Conservation (phyloP, 2,888 invertebrate genomes). For the Netelia fuscicornis region DNA sequence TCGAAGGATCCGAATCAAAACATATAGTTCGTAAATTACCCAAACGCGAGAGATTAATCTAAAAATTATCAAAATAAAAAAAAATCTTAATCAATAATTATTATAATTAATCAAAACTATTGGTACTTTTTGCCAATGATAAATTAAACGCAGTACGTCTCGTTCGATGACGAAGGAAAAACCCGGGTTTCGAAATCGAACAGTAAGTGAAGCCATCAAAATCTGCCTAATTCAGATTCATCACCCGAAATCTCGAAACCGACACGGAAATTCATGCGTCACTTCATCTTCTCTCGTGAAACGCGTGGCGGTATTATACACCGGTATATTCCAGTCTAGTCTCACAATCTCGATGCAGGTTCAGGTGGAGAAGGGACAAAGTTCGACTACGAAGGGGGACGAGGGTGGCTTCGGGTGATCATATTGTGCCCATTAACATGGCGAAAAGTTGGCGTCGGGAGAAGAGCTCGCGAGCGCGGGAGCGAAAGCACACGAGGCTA, state of each 20-base stretch:
- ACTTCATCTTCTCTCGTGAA: neutral
- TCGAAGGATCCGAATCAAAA: too few species aligned
- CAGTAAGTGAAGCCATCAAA: neutral
- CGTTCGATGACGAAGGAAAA: neutral
- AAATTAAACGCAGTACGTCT: neutral
- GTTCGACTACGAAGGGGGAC: slow-evolving; percentile 24
- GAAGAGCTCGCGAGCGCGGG: slow-evolving; percentile 66
- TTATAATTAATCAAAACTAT: too few species aligned
- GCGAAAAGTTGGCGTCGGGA: slow-evolving; percentile 81
- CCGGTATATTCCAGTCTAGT: slow-evolving; percentile 10
- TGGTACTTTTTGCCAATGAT: neutral
- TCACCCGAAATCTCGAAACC: neutral
- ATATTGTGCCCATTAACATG: slow-evolving; percentile 83
- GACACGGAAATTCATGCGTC: slow-evolving; percentile 5
- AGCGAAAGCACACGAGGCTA: slow-evolving; percentile 69
- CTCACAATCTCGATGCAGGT: slow-evolving; percentile 8
- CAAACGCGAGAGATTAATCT: too few species aligned
- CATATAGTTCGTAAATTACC: too few species aligned
- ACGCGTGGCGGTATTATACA: neutral
- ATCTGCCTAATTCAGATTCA: slow-evolving; percentile 21
- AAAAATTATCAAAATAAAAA: too few species aligned
- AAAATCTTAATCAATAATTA: too few species aligned
- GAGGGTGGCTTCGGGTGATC: slow-evolving; percentile 73
- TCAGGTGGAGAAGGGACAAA: slow-evolving; percentile 25
- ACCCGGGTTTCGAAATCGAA: neutral